A percentile compares a stretch with the other conserved stretches of the same genome.
phyloP scores from a whole-genome alignment of 2,797 vertebrate species.

The Pipistrellus pipistrellus region DNA sequence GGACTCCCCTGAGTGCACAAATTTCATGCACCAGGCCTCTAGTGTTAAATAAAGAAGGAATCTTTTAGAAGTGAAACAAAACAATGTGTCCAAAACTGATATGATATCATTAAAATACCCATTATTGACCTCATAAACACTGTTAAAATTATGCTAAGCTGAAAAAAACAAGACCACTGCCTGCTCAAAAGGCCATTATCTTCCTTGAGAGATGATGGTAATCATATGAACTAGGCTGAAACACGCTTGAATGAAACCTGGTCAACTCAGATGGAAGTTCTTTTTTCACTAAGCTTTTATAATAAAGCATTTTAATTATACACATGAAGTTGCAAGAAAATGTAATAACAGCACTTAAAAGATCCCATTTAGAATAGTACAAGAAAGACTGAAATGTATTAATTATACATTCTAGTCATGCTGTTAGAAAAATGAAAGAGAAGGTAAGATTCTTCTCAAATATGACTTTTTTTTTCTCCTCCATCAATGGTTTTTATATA shows the following conservation, averaged over 20 bases:
- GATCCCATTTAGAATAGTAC: constrained; percentile 48
- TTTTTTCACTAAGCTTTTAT: constrained; percentile 58
- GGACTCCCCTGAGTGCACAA: no score
- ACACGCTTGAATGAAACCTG: constrained; percentile 66
- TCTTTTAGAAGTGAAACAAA: constrained; percentile 60
- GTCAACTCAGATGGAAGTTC: constrained; percentile 44
- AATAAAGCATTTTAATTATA: constrained; percentile 77
- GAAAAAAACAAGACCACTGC: constrained; percentile 73
- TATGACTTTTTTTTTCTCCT: background rate
- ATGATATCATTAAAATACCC: constrained; percentile 69
- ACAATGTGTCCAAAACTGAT: constrained; percentile 68
- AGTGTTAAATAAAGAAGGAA: constrained; percentile 73
- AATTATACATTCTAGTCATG: constrained; percentile 35
- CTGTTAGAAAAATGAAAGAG: constrained; percentile 26
- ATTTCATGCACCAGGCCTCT: no score
- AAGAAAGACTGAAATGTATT: constrained; percentile 27
- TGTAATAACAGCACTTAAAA: constrained; percentile 63
- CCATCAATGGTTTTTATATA: background rate
- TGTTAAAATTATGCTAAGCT: constrained; percentile 65
- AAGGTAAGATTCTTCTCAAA: background rate
- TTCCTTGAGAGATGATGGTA: constrained; percentile 58
- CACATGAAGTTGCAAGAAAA: constrained; percentile 65
- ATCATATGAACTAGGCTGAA: background rate
- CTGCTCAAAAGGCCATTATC: constrained; percentile 51
- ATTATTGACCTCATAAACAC: constrained; percentile 75